Base-by-base conservation (phyloP, 23 tunicate species). In the Styela plicata region DNA sequence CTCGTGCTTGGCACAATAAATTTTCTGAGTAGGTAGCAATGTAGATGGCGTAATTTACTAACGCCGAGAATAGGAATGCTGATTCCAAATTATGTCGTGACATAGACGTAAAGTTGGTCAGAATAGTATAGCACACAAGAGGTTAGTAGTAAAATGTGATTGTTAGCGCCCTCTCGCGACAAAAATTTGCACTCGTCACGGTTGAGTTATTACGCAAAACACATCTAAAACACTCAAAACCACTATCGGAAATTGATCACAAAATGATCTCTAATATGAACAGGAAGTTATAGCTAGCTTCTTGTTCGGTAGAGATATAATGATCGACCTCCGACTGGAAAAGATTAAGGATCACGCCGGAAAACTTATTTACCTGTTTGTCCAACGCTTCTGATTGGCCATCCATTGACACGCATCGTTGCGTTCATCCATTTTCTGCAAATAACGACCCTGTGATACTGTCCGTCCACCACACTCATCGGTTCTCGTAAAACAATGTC, bases 391-490 rank as follows among this genome's bases (percentile, higher is more conserved):
- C 91, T 69, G 22, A 35, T 22, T 0, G 98, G 89, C 84, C 83
- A 85, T 74, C 77, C 73, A 64, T 93, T 84, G 37, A 93, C 92
- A 27, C 85, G 82, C 89, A 93, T 87, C n/a, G 92, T 87, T 23
- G 98, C 98, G 69, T 93, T 93, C 85, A 83, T 82, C 89, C 87
- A 80, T 32, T 77, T 63, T 32, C 98, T 77, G 36, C 74, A 36
- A 23, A 93, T 78, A 22, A 33, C 79, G 0, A 80, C 86, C 29
- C 67, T 74, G 74, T 93, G 98, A 57, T 79, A 83, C 44, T 82
- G 86, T 31, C 98, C 98, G 63, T 93, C 89, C n/a, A 92, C 69
- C 3, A 88, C 98, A 21, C 70, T 20, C 64, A 17, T 36, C 2
- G 82, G 82, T 65, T 88, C 93, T 2, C n/a, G 74, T 28, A 93